These are phyloP conservation scores for Scaptomyza montana DNA, from an alignment of 1,140 invertebrate species.

Conservation along the genomic window DNA sequence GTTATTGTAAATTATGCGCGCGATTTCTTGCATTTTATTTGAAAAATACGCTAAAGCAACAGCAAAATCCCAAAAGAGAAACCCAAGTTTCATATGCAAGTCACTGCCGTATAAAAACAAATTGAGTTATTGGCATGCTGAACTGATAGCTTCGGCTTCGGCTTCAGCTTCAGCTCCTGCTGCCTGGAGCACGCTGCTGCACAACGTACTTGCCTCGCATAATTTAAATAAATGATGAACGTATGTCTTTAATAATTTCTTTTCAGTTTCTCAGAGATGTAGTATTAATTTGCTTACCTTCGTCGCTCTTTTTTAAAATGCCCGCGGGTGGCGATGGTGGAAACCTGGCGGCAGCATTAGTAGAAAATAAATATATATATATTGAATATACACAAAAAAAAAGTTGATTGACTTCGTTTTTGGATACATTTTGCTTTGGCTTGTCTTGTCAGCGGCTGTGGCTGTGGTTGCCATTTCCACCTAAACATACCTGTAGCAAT, in stretches of 20 bases:
- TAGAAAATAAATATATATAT: conserved; percentile 44
- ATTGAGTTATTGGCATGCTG: conserved; percentile 70
- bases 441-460: conserved; percentile 56
- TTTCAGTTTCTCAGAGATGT: conserved; percentile 19
- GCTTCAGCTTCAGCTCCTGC: not conserved
- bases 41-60: not conserved
- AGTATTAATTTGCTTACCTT: conserved; percentile 71
- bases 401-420: conserved; percentile 62
- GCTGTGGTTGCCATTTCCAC: conserved; percentile 18
- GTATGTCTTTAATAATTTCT: conserved; percentile 67
- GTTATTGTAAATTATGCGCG: conserved; percentile 78
- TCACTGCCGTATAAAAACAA: conserved; percentile 37
- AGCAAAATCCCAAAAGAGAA: conserved; percentile 2
- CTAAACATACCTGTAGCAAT: conserved; percentile 75
- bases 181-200: conserved; percentile 10
- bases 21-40: conserved; percentile 67
- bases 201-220: conserved; percentile 30
- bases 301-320: conserved; percentile 83
- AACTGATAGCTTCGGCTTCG: conserved; percentile 38
- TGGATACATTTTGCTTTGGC: conserved; percentile 9
- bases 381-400: conserved; percentile 41
- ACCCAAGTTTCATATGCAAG: conserved; percentile 11
- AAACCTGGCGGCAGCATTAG: conserved; percentile 69
- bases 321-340: conserved; percentile 79
- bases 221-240: conserved; percentile 80